Percentiles rank a stretch among this genome's conserved stretches.
Evolutionary conservation across 1,140 invertebrate species (phyloP).

Genomic region (Bactericera cockerelli): DNA sequence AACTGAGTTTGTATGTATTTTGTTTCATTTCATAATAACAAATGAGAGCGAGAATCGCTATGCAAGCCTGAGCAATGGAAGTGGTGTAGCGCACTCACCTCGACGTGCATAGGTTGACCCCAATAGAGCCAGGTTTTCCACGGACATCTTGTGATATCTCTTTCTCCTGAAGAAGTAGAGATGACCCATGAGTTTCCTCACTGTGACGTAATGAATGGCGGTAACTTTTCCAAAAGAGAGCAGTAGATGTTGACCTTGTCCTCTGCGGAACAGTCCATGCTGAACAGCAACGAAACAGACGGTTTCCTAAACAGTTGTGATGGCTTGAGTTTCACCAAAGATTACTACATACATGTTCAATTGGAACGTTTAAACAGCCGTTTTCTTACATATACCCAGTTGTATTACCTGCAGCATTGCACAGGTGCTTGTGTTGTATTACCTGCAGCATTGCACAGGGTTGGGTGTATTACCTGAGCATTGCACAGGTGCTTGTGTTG

Average conservation of each 20-base stretch:
- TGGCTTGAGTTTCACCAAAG: too few species aligned
- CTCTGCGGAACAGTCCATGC: constrained; percentile 19
- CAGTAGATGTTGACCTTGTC: constrained; percentile 30
- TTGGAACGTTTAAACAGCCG: neutral
- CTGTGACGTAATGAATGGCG: constrained; percentile 51
- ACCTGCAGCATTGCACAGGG: too few species aligned
- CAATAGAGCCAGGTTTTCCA: constrained; percentile 72
- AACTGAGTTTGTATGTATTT: too few species aligned
- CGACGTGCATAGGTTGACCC: constrained; percentile 60
- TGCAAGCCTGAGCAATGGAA: too few species aligned
- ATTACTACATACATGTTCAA: too few species aligned
- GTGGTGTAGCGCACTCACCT: constrained; percentile 32
- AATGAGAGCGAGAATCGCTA: too few species aligned
- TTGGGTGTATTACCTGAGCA: constrained; percentile 10
- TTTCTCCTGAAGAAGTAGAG: constrained; percentile 55
- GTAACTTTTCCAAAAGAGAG: constrained; percentile 45
- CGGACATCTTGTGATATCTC: constrained; percentile 58
- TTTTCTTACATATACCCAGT: too few species aligned
- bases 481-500: constrained; percentile 37
- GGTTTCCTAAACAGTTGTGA: neutral
- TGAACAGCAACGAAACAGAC: constrained; percentile 17
- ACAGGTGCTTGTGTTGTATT: constrained; percentile 34
- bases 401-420: constrained; percentile 26
- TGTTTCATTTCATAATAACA: too few species aligned
- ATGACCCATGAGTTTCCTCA: constrained; percentile 59